Conservation (phyloP, 2,888 invertebrate species). For the Xylota sylvarum region DNA sequence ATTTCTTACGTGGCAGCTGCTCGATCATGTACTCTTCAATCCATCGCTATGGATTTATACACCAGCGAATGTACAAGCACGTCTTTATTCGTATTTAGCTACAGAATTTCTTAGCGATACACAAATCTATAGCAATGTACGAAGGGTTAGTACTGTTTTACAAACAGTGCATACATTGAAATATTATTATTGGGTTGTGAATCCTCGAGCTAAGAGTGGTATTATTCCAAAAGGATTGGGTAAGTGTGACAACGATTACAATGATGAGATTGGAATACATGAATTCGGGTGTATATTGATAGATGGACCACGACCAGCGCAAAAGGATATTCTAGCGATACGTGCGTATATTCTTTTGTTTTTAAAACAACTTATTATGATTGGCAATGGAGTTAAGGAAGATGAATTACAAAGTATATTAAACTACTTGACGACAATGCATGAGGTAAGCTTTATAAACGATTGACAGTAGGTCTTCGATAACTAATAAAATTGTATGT, state of each 20-base stretch:
- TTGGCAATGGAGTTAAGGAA: conserved; percentile 98
- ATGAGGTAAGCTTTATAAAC: conserved; percentile 89
- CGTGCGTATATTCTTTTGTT: conserved; percentile 97
- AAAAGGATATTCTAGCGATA: conserved; percentile 97
- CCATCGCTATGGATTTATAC: conserved; percentile 99
- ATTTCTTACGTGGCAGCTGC: conserved; percentile 96
- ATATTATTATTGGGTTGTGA: conserved; percentile 99
- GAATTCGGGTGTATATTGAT: not conserved
- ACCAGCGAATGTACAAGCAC: conserved; percentile 96
- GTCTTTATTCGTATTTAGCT: conserved; percentile 98
- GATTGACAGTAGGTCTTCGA: conserved; percentile 31
- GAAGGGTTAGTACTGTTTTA: conserved; percentile 97
- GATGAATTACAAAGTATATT: conserved; percentile 99
- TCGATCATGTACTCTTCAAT: conserved; percentile 99
- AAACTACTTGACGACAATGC: conserved; percentile 98
- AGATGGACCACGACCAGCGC: conserved; percentile 97
- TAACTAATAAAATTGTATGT: conserved; percentile 2
- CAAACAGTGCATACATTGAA: conserved; percentile 99
- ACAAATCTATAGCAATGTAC: conserved; percentile 98
- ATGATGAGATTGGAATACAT: not conserved
- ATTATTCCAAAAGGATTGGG: conserved; percentile 98
- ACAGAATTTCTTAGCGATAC: conserved; percentile 99
- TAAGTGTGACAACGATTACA: conserved; percentile 85
- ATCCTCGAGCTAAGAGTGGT: conserved; percentile 97
- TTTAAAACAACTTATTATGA: conserved; percentile 97